These are phyloP conservation scores for Drosophila pallidifrons DNA, from an alignment of 1,140 invertebrate species.

Conservation along the genomic window DNA sequence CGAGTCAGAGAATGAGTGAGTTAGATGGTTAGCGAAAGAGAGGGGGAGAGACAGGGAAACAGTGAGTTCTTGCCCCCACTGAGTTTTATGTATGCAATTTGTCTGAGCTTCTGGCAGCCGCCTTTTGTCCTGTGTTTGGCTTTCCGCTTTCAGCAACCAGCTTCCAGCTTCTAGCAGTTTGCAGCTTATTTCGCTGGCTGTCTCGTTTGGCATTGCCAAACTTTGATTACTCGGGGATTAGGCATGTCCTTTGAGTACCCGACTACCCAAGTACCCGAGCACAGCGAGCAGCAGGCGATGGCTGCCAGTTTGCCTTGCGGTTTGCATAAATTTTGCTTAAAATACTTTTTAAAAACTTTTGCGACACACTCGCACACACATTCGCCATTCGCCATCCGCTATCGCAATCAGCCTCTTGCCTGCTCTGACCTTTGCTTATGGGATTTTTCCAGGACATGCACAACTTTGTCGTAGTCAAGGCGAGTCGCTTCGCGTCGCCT, in stretches of 20 bases:
- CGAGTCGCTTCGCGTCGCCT: too few species aligned
- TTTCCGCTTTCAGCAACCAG: constrained; percentile 26
- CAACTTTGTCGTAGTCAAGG: constrained; percentile 19
- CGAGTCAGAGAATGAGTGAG: not conserved
- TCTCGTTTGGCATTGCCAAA: constrained; percentile 75
- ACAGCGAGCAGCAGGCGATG: constrained; percentile 14
- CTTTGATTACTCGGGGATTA: constrained; percentile 84
- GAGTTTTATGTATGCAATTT: constrained; percentile 40
- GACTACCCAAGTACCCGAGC: constrained; percentile 1
- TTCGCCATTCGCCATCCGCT: constrained; percentile 12
- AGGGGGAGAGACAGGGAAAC: not conserved
- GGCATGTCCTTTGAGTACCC: constrained; percentile 50
- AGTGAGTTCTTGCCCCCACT: not conserved
- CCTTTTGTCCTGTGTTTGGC: constrained; percentile 54
- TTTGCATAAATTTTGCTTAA: constrained; percentile 83
- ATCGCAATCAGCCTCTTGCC: constrained; percentile 29
- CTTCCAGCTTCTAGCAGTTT: not conserved
- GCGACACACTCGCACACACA: constrained; percentile 61
- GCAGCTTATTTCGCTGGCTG: constrained; percentile 49
- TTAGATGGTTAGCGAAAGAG: not conserved
- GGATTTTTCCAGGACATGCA: constrained; percentile 44
- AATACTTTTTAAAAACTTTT: constrained; percentile 83
- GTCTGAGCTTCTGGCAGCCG: constrained; percentile 31
- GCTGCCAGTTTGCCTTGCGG: constrained; percentile 74
- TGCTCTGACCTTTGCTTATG: constrained; percentile 50